A percentile compares a stretch with the other conserved stretches of the same genome.
Evolutionary conservation across 2,113 vertebrate genomes (phyloP).

Genomic region (Cromileptes altivelis): DNA sequence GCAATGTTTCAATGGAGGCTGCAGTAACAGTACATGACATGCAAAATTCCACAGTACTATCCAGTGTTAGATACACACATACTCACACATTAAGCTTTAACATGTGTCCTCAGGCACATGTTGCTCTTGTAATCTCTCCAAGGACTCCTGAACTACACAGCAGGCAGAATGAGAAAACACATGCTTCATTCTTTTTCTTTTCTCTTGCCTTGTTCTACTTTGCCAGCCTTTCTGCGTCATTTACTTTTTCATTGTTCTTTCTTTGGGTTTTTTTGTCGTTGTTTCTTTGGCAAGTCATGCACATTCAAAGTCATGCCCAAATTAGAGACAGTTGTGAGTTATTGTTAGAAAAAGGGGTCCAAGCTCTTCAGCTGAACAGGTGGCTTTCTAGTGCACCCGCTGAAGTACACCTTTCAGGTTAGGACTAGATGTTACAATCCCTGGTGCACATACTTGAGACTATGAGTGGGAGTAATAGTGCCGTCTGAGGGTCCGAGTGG

Average conservation of each 20-base stretch:
- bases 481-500: too few species aligned
- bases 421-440: too few species aligned
- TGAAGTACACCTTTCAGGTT: background rate
- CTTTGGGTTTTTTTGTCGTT: background rate
- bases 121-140: conserved; percentile 22
- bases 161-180: conserved; percentile 19
- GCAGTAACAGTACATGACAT: conserved; percentile 14
- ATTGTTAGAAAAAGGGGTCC: background rate
- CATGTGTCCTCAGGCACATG: conserved; percentile 31
- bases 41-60: conserved; percentile 31
- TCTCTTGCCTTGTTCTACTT: background rate
- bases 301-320: background rate
- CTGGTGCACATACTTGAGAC: too few species aligned
- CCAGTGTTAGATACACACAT: conserved; percentile 8
- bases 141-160: conserved; percentile 6
- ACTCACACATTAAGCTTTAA: conserved; percentile 19
- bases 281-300: background rate
- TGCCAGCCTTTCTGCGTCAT: background rate
- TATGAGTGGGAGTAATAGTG: too few species aligned
- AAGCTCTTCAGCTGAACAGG: background rate
- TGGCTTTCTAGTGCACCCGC: background rate
- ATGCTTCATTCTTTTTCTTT: background rate
- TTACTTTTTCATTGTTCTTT: background rate
- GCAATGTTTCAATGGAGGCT: conserved; percentile 16
- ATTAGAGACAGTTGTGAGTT: background rate